Evolutionary conservation across 1,140 invertebrate genomes (phyloP), one percentile per base, ranked within the genome.

Genomic region (Tribolium madens): DNA sequence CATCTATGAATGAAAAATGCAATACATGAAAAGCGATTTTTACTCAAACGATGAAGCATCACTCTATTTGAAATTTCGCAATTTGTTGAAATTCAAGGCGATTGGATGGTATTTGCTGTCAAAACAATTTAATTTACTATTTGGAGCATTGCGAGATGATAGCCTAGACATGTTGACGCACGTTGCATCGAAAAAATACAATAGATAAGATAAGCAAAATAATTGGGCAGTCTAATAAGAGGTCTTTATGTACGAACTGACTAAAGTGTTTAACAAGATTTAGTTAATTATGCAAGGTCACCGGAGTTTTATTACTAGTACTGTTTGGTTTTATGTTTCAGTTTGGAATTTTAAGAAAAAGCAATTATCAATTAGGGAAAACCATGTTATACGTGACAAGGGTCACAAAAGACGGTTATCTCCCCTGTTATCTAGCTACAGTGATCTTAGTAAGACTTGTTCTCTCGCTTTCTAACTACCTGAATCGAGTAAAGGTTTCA

Each of bases 41-140:
- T 57, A 21, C 17, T 57, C 7, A 14, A 17, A 15, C 14, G 12
- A 53, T 53, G 52, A 57, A 21, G 7, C 52, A 64, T 64, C 17
- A 10, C 4, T 64, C 14, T 12, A 64, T 64, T 12, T 31, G n/a
- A 64, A 64, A 64, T 64, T 31, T 64, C 26, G 21, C 57, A 64
- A 33, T 64, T 64, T 64, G 21, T 26, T 64, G 57, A 64, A 64
- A 64, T 21, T 17, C 57, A 26, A 2, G 9, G 57, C 31, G 57
- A 64, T 64, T 64, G 57, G 21, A 33, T 9, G 17, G n/a, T 64
- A 64, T 64, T n/a, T 31, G 31, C 57, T 33, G 26, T 64, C 21
- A n/a, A 31, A 64, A 64, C 57, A 64, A 64, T 33, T 64, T 64
- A 64, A 64, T 64, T 64, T 64, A 26, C 57, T 64, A 64, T 64